phyloP scores from a whole-genome alignment of 2,797 vertebrate species.

The Hafferia zeledoni region DNA sequence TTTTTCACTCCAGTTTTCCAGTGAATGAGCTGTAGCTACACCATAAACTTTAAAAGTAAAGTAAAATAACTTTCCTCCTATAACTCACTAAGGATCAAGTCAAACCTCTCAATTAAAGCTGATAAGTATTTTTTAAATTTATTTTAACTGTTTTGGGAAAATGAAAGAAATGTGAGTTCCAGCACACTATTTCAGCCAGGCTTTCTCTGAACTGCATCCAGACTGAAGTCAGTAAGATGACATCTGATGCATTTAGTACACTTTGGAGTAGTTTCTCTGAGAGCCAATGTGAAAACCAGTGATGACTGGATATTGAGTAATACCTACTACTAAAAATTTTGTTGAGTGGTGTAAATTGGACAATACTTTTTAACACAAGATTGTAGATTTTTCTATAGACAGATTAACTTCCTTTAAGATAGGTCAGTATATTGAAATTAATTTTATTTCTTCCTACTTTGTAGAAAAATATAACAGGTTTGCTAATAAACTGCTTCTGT shows the following conservation, averaged over 20 bases:
- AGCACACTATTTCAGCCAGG: background rate
- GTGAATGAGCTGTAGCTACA: background rate
- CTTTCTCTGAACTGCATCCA: background rate
- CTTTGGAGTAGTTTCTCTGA: background rate
- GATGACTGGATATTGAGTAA: background rate
- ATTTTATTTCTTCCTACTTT: background rate
- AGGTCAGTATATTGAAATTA: background rate
- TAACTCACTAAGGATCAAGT: background rate
- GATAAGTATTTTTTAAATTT: background rate
- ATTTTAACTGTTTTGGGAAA: background rate
- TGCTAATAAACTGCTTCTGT: background rate
- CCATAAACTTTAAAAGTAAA: background rate
- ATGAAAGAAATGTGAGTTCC: background rate
- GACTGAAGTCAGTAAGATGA: background rate
- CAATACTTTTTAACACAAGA: background rate
- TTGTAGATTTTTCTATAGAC: background rate
- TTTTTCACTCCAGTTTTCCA: background rate
- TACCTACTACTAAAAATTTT: background rate
- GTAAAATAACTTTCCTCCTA: background rate
- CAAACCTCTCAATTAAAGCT: background rate
- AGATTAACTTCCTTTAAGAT: background rate
- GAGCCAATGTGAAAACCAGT: background rate
- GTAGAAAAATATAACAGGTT: background rate
- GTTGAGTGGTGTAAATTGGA: background rate
- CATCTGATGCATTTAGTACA: background rate